Evolutionary conservation across 2,797 vertebrate genomes (phyloP).

Genomic region (Linurgus olivaceus): DNA sequence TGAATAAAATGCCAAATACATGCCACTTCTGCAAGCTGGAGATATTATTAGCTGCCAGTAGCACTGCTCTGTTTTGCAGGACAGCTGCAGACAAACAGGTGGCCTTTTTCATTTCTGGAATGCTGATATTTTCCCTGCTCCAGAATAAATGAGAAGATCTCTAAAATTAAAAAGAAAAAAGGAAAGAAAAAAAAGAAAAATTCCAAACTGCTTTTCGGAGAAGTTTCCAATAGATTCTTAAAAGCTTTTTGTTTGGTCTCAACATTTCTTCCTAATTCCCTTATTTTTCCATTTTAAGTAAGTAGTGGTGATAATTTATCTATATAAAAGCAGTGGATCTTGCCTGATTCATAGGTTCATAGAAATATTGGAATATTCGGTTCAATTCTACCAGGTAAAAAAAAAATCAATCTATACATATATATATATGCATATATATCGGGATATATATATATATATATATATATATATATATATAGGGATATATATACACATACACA

Average conservation of each 20-base stretch:
- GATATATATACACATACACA: fast-evolving
- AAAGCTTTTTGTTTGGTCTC: neutral
- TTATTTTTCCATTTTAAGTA: neutral
- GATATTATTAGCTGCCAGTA: slow-evolving; percentile 35
- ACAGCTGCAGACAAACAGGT: slow-evolving; percentile 57
- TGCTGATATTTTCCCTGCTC: neutral
- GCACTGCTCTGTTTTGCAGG: neutral
- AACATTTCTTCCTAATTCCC: neutral
- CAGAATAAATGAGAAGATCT: neutral
- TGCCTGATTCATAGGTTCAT: neutral
- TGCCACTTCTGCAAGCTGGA: neutral
- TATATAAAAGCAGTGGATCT: neutral
- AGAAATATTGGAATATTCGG: neutral
- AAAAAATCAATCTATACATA: no score
- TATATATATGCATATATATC: fast-evolving
- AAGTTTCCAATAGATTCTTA: neutral
- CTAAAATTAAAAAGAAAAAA: neutral
- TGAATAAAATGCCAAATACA: neutral
- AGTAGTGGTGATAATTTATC: neutral
- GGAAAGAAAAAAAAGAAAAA: neutral
- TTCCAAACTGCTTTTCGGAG: neutral
- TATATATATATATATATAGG: fast-evolving
- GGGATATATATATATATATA: no score
- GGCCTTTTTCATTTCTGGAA: slow-evolving; percentile 29
- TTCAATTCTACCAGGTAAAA: neutral